Evolutionary conservation across 2,888 invertebrate genomes (phyloP), one percentile per base, ranked within the genome.

Genomic region (Peribatodes rhomboidaria): DNA sequence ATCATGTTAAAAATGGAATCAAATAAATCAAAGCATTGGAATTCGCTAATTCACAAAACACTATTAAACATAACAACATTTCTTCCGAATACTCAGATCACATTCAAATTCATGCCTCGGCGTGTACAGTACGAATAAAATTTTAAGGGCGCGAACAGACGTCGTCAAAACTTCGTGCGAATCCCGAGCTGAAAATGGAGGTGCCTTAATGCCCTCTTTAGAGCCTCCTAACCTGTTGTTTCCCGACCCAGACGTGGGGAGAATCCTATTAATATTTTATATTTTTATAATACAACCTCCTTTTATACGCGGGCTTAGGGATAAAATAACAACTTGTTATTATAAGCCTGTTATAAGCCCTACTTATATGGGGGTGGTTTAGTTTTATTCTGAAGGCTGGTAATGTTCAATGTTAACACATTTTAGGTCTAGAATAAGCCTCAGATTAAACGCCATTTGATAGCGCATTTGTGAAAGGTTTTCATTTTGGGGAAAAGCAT

Each of bases 201-300:
- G 53, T 14, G 22, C 22, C 58, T 14, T 58, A 64, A 64, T 64
- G 54, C 22, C 47, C 54, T 54, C 56, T 58, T 62, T 59, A 55
- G 55, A 33, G 55, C 64, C 54, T 58, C 46, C 55, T 60, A 65
- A 65, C 60, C 65, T 60, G 65, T 65, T 60, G 65, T 60, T 54
- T 53, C 59, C 35, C 22, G 56, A 37, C 35, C 35, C 63, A 53
- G 55, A 44, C 60, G 60, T 44, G 54, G 44, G 60, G 50, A 50
- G 44, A 39, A 64, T 59, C 44, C 31, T 60, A 56, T 65, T 55
- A 65, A 60, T 65, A 65, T 64, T 64, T 59, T 35, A 58, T 41
- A 56, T 53, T 62, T 58, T 56, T 53, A 55, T 61, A 61, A 49
- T 55, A 52, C 50, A 46, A 62, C 56, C 55, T 35, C 44, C 33